These are phyloP conservation scores for Melinaea marsaeus DNA, from an alignment of 2,888 invertebrate genomes.

Conservation along the genomic window DNA sequence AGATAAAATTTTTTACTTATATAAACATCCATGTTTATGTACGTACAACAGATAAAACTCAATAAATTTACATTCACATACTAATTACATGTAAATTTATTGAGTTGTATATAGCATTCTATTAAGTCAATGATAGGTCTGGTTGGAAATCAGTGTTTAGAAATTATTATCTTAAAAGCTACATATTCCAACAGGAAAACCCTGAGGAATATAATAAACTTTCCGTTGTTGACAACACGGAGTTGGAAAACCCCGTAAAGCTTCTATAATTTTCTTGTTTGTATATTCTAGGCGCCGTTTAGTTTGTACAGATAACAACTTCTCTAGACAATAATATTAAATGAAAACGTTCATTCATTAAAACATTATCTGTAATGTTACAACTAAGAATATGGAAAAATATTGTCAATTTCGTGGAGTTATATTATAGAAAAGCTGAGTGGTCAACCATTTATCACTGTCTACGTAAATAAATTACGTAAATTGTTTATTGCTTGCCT, in stretches of 20 bases:
- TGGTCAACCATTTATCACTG: no score
- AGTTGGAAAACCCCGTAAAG: conserved; percentile 41
- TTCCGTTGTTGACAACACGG: conserved; percentile 34
- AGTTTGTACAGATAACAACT: conserved; percentile 35
- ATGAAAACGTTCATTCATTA: conserved; percentile 32
- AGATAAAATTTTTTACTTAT: no score
- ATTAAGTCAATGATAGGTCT: not conserved
- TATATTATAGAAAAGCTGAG: no score
- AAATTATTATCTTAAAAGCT: conserved; percentile 1
- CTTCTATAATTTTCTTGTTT: conserved; percentile 43
- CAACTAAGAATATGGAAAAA: conserved; percentile 32
- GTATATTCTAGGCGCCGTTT: conserved; percentile 33
- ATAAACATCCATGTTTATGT: no score
- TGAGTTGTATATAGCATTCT: no score
- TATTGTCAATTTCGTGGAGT: conserved; percentile 22
- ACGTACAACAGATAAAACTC: no score
- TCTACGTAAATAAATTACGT: no score
- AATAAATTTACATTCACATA: no score
- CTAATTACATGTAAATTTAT: no score
- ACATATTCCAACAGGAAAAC: conserved; percentile 21
- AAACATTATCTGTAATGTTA: conserved; percentile 11
- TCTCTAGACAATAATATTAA: conserved; percentile 37
- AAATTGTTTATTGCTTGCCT: no score
- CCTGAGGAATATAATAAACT: conserved; percentile 38
- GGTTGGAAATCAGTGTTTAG: not conserved